Evolutionary conservation across 2,888 invertebrate species (phyloP).

Genomic region (Eupithecia insigniata): DNA sequence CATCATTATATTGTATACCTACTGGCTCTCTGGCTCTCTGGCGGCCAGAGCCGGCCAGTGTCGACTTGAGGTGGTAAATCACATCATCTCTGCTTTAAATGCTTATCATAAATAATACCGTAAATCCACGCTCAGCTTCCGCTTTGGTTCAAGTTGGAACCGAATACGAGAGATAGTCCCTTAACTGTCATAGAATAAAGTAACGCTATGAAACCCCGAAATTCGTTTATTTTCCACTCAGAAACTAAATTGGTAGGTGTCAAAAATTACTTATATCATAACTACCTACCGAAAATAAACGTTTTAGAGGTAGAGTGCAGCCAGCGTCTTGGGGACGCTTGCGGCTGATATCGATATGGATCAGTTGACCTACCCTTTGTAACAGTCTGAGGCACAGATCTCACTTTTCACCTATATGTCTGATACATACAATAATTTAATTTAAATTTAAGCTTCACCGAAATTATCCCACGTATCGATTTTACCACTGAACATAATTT

Average conservation of each 20-base stretch:
- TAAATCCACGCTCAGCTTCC: not conserved
- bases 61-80: not conserved
- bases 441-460: not conserved
- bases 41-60: not conserved
- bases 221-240: no score
- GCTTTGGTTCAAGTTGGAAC: not conserved
- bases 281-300: no score
- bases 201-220: no score
- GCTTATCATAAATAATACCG: not conserved
- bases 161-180: not conserved
- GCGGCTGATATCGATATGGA: no score
- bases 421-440: no score
- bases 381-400: no score
- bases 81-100: slow-evolving; percentile 3
- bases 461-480: not conserved
- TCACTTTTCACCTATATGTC: no score
- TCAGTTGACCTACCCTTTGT: no score
- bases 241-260: no score
- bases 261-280: no score
- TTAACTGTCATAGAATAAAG: not conserved
- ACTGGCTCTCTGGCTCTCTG: not conserved
- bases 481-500: not conserved
- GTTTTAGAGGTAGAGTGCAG: no score
- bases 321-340: no score
- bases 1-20: not conserved